Evolutionary conservation across 2,888 invertebrate species (phyloP).

Genomic region (Caenorhabditis uteleia): DNA sequence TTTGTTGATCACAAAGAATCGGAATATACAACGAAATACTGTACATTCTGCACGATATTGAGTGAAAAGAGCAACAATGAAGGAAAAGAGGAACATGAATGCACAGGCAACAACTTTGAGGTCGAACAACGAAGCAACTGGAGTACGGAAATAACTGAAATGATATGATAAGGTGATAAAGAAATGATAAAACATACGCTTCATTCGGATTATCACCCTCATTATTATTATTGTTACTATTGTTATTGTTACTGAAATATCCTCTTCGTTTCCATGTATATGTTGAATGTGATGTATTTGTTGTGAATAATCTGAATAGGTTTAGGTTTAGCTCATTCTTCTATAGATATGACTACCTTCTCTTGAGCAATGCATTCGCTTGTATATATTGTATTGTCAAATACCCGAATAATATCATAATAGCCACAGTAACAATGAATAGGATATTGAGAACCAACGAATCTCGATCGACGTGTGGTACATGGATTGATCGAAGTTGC

Average conservation of each 20-base stretch:
- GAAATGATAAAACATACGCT: too few species aligned
- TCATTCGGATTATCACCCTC: not conserved
- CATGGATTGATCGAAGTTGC: constrained; percentile 57
- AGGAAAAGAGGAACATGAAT: constrained; percentile 74
- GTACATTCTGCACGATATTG: constrained; percentile 67
- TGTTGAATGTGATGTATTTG: constrained; percentile 10
- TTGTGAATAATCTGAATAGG: constrained; percentile 13
- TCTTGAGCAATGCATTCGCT: constrained; percentile 28
- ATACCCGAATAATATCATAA: constrained; percentile 25
- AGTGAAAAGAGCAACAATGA: constrained; percentile 74
- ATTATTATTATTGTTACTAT: constrained; percentile 12
- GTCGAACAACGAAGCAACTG: constrained; percentile 68
- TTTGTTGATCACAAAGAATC: constrained; percentile 63
- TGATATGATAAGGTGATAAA: too few species aligned
- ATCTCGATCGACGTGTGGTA: constrained; percentile 26
- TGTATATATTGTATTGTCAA: constrained; percentile 30
- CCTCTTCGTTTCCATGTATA: constrained; percentile 31
- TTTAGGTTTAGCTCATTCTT: not conserved
- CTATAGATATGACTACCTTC: constrained; percentile 4
- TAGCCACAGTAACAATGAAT: constrained; percentile 24
- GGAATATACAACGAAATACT: constrained; percentile 53
- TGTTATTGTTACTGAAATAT: constrained; percentile 17
- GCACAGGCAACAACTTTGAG: constrained; percentile 74
- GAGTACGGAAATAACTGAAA: constrained; percentile 34
- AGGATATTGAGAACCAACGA: constrained; percentile 25